Evolutionary conservation across 2,888 invertebrate genomes (phyloP), one percentile per base, ranked within the genome.

Genomic region (Carpatolechia fugitivella): DNA sequence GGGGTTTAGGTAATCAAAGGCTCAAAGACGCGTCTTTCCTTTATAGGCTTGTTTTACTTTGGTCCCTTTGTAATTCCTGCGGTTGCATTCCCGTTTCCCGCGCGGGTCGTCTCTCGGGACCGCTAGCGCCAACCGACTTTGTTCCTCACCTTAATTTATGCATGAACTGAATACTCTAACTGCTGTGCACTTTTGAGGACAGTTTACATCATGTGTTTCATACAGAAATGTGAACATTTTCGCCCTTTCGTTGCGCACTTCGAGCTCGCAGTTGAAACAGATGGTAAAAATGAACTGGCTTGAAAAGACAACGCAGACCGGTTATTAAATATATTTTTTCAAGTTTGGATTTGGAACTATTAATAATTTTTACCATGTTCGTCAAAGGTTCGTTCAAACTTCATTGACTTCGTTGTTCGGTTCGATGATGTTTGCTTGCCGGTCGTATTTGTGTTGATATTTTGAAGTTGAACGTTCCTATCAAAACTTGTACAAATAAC

Each of bases 41-140:
- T 51, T 64, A 65, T 56, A n/a, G n/a, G 68, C 65, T 72, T 68
- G 84, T 78, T 79, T 83, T 70, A 70, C 65, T 74, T 78, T 79
- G 65, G 76, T 80, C 75, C 76, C 76, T 86, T 87, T 86, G 80
- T 84, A 76, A 76, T 76, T 80, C 82, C 78, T 76, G 78, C 72
- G 65, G 76, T 67, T 83, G 83, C 85, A 84, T 87, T 86, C 88
- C 74, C 80, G 69, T 62, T 66, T 64, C 67, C 70, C 68, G 72
- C 70, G 65, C 68, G 62, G 58, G 63, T 63, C 57, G 24, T 56
- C 57, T 62, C 58, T 62, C 52, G 60, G 63, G 67, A 61, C 62
- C 60, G 61, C 65, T 61, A 61, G 60, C 63, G 62, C 60, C 66
- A 62, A 64, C 61, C 60, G 56, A 52, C 60, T 46, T 44, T 16